Percentiles rank a stretch among this genome's conserved stretches.
These are phyloP conservation scores for Rousettus leschenaultii DNA, from an alignment of 2,113 vertebrate species.

Conservation along the genomic window DNA sequence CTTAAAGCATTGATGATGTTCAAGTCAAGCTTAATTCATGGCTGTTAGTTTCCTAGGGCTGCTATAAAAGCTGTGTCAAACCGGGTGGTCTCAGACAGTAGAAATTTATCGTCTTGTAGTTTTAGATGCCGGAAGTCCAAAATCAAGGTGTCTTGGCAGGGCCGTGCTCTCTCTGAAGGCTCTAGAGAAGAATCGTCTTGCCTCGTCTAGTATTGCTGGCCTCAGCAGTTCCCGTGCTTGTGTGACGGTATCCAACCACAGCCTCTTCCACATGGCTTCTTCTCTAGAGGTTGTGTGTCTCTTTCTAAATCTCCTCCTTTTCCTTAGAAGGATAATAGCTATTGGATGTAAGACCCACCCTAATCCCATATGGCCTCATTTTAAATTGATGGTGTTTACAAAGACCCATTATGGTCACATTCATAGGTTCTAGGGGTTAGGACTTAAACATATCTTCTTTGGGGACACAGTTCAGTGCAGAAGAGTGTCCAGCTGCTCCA, in stretches of 20 bases:
- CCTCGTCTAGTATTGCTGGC: neutral
- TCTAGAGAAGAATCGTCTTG: neutral
- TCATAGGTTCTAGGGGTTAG: neutral
- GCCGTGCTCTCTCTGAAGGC: neutral
- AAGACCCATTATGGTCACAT: neutral
- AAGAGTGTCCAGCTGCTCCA: accelerated
- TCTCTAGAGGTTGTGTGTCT: neutral
- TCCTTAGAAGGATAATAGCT: neutral
- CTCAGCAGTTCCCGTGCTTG: neutral
- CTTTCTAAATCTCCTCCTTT: neutral
- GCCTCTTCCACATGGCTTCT: accelerated
- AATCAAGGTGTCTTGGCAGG: neutral
- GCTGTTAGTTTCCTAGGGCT: neutral
- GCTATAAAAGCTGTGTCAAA: neutral
- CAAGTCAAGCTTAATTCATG: neutral
- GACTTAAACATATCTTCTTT: neutral
- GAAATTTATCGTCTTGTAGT: neutral
- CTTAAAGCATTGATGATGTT: neutral
- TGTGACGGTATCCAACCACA: neutral
- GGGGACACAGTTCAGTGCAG: neutral
- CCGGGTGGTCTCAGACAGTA: neutral
- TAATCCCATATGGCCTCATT: neutral
- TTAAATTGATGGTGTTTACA: neutral
- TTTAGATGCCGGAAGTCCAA: neutral
- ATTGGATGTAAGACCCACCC: neutral